phyloP scores from a whole-genome alignment of 2,797 vertebrate genomes.

The Ambastaia sidthimunki region DNA sequence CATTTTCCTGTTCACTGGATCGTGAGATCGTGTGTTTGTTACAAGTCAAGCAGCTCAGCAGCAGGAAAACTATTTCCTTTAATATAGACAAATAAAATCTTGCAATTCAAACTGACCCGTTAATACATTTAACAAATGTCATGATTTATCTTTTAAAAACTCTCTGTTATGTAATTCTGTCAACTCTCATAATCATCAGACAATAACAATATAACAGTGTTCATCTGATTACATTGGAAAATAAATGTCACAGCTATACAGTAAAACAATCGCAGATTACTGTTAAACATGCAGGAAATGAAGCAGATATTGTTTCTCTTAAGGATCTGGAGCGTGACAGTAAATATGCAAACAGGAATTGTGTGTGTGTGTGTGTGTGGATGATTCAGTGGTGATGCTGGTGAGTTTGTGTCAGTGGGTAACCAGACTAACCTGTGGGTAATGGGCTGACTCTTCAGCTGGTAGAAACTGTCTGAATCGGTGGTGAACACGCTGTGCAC shows the following conservation, averaged over 20 bases:
- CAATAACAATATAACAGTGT: conserved; percentile 5
- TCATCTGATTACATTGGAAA: background rate
- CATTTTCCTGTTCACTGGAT: background rate
- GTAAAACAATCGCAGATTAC: background rate
- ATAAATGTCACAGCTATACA: background rate
- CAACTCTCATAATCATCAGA: conserved; percentile 8
- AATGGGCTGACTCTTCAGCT: conserved; percentile 89
- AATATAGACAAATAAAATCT: too few relatives aligned
- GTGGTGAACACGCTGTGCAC: conserved; percentile 78
- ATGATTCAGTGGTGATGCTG: background rate
- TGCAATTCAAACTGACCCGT: too few relatives aligned
- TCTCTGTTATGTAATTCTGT: conserved; percentile 18
- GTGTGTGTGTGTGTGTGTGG: background rate
- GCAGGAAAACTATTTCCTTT: background rate
- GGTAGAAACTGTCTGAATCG: conserved; percentile 81
- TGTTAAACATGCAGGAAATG: conserved; percentile 14
- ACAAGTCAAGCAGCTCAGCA: background rate
- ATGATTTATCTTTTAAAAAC: conserved; percentile 27
- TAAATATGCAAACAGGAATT: conserved; percentile 26
- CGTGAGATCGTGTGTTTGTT: background rate
- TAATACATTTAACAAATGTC: too few relatives aligned
- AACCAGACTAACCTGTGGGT: conserved; percentile 68
- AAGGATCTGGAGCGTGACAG: background rate
- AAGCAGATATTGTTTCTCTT: background rate
- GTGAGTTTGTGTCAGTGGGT: background rate